Conservation (phyloP, 1,140 invertebrate species). For the Sitophilus oryzae region DNA sequence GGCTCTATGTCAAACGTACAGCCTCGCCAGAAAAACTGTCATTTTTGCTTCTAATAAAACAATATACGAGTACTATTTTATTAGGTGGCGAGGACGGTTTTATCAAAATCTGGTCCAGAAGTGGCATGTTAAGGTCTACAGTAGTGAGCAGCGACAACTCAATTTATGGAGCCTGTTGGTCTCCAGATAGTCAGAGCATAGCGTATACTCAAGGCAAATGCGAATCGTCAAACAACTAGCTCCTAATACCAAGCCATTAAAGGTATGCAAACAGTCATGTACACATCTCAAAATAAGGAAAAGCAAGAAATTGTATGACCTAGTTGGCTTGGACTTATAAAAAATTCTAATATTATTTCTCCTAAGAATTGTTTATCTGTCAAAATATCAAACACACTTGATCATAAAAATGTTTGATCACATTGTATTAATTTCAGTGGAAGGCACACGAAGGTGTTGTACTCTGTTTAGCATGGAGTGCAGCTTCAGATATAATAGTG, state of each 20-base stretch:
- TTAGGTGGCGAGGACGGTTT: slow-evolving; percentile 92
- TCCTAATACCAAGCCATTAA: slow-evolving; percentile 77
- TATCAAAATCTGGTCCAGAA: slow-evolving; percentile 94
- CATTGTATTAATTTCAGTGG: slow-evolving; percentile 66
- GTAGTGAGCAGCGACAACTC: slow-evolving; percentile 73
- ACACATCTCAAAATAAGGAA: too few relatives aligned
- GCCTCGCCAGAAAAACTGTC: too few relatives aligned
- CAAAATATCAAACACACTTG: too few relatives aligned
- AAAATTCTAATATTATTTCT: too few relatives aligned
- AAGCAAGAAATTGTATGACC: too few relatives aligned
- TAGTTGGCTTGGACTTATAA: too few relatives aligned
- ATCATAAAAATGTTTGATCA: neutral
- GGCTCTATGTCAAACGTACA: too few relatives aligned
- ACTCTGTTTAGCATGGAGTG: slow-evolving; percentile 82
- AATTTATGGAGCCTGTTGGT: slow-evolving; percentile 83
- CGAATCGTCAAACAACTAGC: slow-evolving; percentile 87
- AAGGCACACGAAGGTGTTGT: slow-evolving; percentile 93
- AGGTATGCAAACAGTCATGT: slow-evolving; percentile 51
- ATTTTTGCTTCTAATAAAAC: too few relatives aligned
- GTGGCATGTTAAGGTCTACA: slow-evolving; percentile 89
- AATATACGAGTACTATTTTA: neutral
- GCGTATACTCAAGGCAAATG: slow-evolving; percentile 78
- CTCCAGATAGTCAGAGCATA: slow-evolving; percentile 76
- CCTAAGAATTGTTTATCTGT: too few relatives aligned
- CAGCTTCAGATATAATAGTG: slow-evolving; percentile 78